Base-by-base conservation (phyloP, 2,888 invertebrate genomes). In the Lasioglossum pauxillum region DNA sequence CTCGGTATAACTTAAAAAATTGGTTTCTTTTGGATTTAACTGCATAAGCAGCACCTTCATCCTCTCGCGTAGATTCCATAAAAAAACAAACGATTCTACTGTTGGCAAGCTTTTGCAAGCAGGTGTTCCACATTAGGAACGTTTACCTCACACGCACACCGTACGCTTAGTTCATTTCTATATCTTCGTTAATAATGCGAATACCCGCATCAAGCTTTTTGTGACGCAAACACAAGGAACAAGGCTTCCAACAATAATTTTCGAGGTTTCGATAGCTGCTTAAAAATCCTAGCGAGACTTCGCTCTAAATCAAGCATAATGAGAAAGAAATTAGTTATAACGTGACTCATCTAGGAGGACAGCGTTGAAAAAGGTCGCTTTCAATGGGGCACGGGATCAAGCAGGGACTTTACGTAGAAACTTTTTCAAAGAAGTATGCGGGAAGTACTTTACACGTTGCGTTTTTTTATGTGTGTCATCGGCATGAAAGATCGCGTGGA, bases 381-480 rank as follows among this genome's bases (percentile, higher is more conserved):
- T 75, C 80, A 49, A 71, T 75, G 71, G 31, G 27, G 3, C 57
- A 60, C 27, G 31, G 23, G 71, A 75, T 83, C 60, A 41, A n/a
- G 38, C 23, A n/a, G 46, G 46, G 75, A 72, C 81, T 80, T 72
- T 71, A 60, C 60, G 41, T 23, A n/a, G 31, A 71, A 80, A 46
- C 73, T 44, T 71, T 80, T 46, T 19, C 38, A 41, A 57, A 12
- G 53, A 79, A 35, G 74, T 78, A 53, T 67, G 64, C 72, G 64
- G 41, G 8, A 67, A 82, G 73, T 82, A 78, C 78, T 82, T 82
- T 82, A 67, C 73, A 73, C 78, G 82, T 67, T 46, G 73, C 73
- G 49, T 73, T 82, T 82, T 82, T 76, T 82, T 72, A 82, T 64
- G 49, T 64, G 49, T 73, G 78, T 73, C 82, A 27, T 27, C 38